Evolutionary conservation across 2,797 vertebrate genomes (phyloP).

Genomic region (Falco naumanni): DNA sequence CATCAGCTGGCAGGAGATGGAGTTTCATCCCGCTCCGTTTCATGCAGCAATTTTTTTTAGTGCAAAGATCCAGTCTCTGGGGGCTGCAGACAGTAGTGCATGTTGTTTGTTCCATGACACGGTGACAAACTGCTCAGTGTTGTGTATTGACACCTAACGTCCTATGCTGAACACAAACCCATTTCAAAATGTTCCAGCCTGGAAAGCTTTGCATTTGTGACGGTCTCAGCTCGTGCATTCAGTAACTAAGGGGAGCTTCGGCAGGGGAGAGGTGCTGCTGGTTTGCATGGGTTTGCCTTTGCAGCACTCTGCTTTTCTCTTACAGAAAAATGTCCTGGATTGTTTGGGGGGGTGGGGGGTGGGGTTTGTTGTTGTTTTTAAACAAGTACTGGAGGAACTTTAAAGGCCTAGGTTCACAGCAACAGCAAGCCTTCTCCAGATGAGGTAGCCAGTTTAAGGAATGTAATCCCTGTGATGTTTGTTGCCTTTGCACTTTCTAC

Average conservation of each 20-base stretch:
- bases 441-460: neutral
- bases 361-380: neutral
- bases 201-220: neutral
- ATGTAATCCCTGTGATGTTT: neutral
- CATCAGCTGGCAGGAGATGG: neutral
- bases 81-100: neutral
- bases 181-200: neutral
- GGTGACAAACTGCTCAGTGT: neutral
- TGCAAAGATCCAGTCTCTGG: neutral
- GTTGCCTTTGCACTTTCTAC: neutral
- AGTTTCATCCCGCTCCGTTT: neutral
- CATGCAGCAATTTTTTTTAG: neutral
- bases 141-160: neutral
- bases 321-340: neutral
- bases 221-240: neutral
- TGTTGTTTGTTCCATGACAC: fast-evolving
- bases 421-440: neutral
- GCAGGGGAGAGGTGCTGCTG: neutral
- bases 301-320: neutral
- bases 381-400: neutral
- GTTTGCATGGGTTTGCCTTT: neutral
- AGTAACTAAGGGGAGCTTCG: neutral
- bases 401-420: neutral
- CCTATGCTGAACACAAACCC: neutral
- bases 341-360: too few relatives aligned